Conservation (phyloP, 2,888 invertebrate genomes). For the Maniola hyperantus region DNA sequence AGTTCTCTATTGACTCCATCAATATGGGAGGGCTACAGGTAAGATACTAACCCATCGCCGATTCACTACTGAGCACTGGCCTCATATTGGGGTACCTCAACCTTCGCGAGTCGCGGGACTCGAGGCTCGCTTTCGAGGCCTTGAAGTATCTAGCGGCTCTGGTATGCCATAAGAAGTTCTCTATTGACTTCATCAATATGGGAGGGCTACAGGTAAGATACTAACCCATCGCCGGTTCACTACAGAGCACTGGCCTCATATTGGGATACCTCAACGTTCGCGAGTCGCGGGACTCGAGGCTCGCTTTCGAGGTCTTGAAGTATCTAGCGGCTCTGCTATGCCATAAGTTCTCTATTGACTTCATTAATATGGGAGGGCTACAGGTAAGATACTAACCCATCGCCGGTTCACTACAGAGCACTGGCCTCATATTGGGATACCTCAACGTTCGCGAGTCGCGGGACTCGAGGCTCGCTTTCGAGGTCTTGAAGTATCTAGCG, state of each 20-base stretch:
- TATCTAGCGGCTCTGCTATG: slow-evolving; percentile 97
- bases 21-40: slow-evolving; percentile 93
- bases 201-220: slow-evolving; percentile 89
- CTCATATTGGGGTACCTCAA: slow-evolving; percentile 96
- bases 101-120: slow-evolving; percentile 93
- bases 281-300: slow-evolving; percentile 93
- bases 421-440: slow-evolving; percentile 93
- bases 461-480: slow-evolving; percentile 97
- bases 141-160: slow-evolving; percentile 96
- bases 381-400: slow-evolving; percentile 74
- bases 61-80: slow-evolving; percentile 59
- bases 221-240: no score
- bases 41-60: slow-evolving; percentile 19
- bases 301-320: slow-evolving; percentile 98
- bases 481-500: slow-evolving; percentile 97
- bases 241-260: slow-evolving; percentile 84
- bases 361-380: slow-evolving; percentile 93
- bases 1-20: slow-evolving; percentile 98
- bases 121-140: slow-evolving; percentile 97
- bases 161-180: slow-evolving; percentile 98
- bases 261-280: slow-evolving; percentile 94
- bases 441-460: slow-evolving; percentile 93
- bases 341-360: slow-evolving; percentile 98
- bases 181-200: slow-evolving; percentile 95
- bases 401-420: no score